These are phyloP conservation scores for Hyperopisus bebe DNA, from an alignment of 2,113 vertebrate genomes.

Conservation along the genomic window DNA sequence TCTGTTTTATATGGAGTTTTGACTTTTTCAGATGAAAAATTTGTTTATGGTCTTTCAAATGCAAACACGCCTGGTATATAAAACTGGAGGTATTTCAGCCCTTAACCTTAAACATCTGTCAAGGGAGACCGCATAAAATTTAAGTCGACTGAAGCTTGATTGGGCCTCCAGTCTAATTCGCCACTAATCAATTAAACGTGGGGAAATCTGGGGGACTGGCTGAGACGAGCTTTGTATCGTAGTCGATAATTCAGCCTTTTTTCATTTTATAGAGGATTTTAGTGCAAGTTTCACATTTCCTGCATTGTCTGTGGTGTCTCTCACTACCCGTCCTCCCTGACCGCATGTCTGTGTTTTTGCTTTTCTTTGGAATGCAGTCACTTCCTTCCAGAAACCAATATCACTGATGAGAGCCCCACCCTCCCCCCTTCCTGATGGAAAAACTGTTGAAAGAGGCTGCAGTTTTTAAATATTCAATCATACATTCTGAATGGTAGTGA, in stretches of 20 bases:
- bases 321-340: rapidly evolving
- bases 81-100: neutral
- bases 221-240: neutral
- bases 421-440: neutral
- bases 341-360: neutral
- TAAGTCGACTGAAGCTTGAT: neutral
- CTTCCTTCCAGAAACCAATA: neutral
- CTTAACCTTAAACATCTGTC: neutral
- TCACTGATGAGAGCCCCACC: neutral
- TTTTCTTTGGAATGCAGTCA: neutral
- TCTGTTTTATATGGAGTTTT: neutral
- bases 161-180: neutral
- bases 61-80: neutral
- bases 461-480: neutral
- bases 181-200: neutral
- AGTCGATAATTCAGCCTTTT: neutral
- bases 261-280: neutral
- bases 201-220: neutral
- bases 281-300: neutral
- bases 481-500: neutral
- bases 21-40: neutral
- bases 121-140: neutral
- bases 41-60: neutral
- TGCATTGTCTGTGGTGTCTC: neutral
- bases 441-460: neutral